These are phyloP conservation scores for Ectropis crepuscularia DNA, from an alignment of 2,888 invertebrate species.

Conservation along the genomic window DNA sequence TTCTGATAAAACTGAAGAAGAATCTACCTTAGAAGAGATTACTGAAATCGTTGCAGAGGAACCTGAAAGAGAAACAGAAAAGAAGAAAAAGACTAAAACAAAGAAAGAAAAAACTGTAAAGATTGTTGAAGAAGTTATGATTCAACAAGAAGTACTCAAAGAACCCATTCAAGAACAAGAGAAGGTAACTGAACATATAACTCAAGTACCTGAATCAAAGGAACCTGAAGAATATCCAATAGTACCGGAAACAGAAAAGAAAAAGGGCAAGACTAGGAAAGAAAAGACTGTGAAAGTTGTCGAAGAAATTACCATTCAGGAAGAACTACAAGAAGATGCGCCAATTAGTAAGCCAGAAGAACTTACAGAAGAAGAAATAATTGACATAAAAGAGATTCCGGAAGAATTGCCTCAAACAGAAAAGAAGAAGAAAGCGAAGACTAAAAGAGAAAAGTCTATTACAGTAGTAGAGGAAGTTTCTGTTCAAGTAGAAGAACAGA, in stretches of 20 bases:
- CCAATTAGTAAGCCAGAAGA: conserved; percentile 6
- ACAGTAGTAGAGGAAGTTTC: conserved; percentile 27
- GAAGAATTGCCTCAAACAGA: conserved; percentile 3
- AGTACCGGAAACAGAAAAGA: conserved; percentile 66
- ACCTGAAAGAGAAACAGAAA: conserved; percentile 71
- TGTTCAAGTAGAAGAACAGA: conserved; percentile 34
- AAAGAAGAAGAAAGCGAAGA: conserved; percentile 27
- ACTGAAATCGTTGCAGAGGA: conserved; percentile 56
- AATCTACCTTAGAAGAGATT: conserved; percentile 62
- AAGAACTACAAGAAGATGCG: conserved; percentile 26
- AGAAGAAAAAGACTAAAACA: conserved; percentile 50
- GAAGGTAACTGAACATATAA: conserved; percentile 35
- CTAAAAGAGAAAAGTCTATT: conserved; percentile 22
- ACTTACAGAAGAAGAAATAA: background rate
- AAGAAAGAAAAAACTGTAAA: conserved; percentile 43
- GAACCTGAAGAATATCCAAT: conserved; percentile 71
- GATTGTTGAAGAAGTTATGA: conserved; percentile 51
- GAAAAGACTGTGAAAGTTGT: conserved; percentile 45
- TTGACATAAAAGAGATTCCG: background rate
- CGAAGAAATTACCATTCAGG: conserved; percentile 49
- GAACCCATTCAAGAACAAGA: conserved; percentile 40
- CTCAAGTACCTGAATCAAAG: conserved; percentile 58
- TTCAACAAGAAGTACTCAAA: conserved; percentile 33
- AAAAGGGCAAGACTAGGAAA: conserved; percentile 48
- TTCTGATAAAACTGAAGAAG: conserved; percentile 36